Percentiles rank a stretch among this genome's conserved stretches.
These are phyloP conservation scores for Clavelina lepadiformis DNA, from an alignment of 23 tunicate species.

Conservation along the genomic window DNA sequence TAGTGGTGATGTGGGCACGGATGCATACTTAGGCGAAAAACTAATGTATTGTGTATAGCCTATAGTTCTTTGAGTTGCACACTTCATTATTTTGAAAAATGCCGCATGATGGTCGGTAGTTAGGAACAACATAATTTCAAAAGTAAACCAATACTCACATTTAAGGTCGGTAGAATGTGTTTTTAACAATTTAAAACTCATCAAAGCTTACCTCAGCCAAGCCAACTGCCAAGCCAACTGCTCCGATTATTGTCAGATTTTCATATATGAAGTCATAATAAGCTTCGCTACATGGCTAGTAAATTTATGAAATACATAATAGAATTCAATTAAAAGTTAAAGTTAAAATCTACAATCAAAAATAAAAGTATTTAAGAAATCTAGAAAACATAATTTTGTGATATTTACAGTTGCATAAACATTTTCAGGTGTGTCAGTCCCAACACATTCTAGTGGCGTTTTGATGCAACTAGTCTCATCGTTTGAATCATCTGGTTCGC, in stretches of 20 bases:
- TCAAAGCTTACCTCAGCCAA: constrained; percentile 53
- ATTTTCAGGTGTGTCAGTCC: not conserved
- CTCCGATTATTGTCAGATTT: constrained; percentile 35
- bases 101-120: not conserved
- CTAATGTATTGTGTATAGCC: no score
- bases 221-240: constrained; percentile 36
- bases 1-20: no score
- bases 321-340: not conserved
- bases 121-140: no score
- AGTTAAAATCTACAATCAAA: not conserved
- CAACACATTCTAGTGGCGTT: not conserved
- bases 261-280: constrained; percentile 6
- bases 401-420: not conserved
- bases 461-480: not conserved
- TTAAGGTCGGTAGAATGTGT: no score
- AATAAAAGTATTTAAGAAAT: not conserved
- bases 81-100: not conserved
- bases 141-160: no score
- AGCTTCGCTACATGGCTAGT: constrained; percentile 32
- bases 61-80: no score
- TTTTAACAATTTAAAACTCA: no score
- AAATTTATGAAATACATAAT: not conserved
- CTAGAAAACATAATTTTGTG: not conserved
- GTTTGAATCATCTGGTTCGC: not conserved
- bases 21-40: no score